These are phyloP conservation scores for Tetanocera ferruginea DNA, from an alignment of 2,888 invertebrate species.

Conservation along the genomic window DNA sequence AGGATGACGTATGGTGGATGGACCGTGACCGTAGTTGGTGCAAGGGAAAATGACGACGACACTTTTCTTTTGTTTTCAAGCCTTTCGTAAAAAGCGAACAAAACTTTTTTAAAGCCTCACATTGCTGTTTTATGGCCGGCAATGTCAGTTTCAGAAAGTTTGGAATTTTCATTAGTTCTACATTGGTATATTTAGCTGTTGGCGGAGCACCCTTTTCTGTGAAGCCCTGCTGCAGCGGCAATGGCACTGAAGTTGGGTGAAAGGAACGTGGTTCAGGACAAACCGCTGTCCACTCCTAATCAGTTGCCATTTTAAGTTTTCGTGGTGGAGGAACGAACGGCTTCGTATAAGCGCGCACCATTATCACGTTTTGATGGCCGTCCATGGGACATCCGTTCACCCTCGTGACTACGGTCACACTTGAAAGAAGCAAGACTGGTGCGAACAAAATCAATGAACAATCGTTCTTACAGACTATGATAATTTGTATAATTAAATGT, in stretches of 20 bases:
- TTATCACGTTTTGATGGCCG: constrained; percentile 51
- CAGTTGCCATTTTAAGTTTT: constrained; percentile 65
- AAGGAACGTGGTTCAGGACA: constrained; percentile 96
- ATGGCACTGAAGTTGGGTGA: constrained; percentile 91
- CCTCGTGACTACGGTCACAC: too few species aligned
- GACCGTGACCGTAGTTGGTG: constrained; percentile 91
- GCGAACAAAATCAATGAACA: too few species aligned
- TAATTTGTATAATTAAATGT: too few species aligned
- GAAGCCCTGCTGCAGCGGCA: constrained; percentile 92
- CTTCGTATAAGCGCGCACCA: constrained; percentile 56
- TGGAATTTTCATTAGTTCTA: constrained; percentile 97
- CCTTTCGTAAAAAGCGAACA: constrained; percentile 93
- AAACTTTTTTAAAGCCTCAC: constrained; percentile 88
- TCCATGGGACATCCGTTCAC: too few species aligned
- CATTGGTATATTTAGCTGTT: constrained; percentile 88
- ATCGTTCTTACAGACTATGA: too few species aligned
- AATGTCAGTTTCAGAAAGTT: constrained; percentile 99
- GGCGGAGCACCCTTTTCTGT: constrained; percentile 75
- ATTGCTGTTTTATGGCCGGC: constrained; percentile 82
- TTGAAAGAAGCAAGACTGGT: too few species aligned
- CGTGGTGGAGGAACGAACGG: constrained; percentile 61
- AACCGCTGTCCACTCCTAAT: constrained; percentile 93
- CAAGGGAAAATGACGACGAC: constrained; percentile 85
- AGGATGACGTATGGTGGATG: constrained; percentile 89
- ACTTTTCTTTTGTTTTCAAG: constrained; percentile 81